phyloP scores from a whole-genome alignment of 2,888 invertebrate species.

The Patella depressa region DNA sequence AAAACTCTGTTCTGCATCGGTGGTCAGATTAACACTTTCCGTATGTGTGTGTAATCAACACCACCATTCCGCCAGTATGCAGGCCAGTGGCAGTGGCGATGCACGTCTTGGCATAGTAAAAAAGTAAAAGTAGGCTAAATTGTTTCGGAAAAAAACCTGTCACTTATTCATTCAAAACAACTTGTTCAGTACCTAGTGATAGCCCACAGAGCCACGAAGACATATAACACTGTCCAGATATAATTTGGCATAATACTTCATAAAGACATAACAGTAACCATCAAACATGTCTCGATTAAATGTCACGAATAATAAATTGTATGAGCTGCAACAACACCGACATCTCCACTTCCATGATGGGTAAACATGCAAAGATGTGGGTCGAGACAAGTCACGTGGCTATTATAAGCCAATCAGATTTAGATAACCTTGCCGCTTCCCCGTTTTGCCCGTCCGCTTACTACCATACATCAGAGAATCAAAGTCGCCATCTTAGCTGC shows the following conservation, averaged over 20 bases:
- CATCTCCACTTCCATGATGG: conserved; percentile 39
- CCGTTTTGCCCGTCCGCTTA: background rate
- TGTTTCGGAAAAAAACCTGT: too few relatives aligned
- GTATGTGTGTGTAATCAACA: too few relatives aligned
- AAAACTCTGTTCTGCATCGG: too few relatives aligned
- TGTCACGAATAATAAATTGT: too few relatives aligned
- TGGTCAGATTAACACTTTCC: too few relatives aligned
- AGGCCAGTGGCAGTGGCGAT: too few relatives aligned
- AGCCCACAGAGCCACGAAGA: conserved; percentile 51
- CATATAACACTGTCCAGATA: conserved; percentile 53
- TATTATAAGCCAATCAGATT: conserved; percentile 62
- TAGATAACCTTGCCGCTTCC: conserved; percentile 69
- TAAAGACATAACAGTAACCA: background rate
- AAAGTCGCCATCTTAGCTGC: conserved; percentile 10
- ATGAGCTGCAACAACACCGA: background rate
- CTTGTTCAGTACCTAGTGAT: conserved; percentile 49
- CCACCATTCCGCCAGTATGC: too few relatives aligned
- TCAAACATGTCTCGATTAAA: too few relatives aligned
- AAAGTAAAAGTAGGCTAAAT: too few relatives aligned
- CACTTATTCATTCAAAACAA: too few relatives aligned
- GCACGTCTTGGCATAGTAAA: too few relatives aligned
- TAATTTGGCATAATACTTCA: conserved; percentile 46
- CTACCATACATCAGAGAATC: background rate
- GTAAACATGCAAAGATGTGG: conserved; percentile 40
- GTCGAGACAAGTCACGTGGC: conserved; percentile 63